phyloP scores from a whole-genome alignment of 92 coral and sea anemone species.

The Zoanthus sociatus region DNA sequence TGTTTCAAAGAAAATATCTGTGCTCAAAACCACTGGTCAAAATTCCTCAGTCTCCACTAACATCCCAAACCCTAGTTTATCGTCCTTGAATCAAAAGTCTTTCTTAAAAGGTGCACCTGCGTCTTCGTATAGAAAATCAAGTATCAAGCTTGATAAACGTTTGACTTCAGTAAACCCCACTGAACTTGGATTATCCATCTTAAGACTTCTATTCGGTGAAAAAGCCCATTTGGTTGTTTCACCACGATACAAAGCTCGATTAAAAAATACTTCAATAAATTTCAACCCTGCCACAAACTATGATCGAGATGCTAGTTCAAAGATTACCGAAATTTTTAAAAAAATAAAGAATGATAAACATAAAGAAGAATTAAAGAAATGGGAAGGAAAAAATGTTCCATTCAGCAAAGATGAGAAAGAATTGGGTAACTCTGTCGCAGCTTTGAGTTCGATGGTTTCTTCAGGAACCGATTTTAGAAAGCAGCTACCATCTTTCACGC shows the following conservation, averaged over 20 bases:
- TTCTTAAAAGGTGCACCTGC: background rate
- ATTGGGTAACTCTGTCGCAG: slow-evolving; percentile 21
- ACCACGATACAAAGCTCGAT: slow-evolving; percentile 55
- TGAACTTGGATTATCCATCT: slow-evolving; percentile 85
- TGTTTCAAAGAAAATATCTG: background rate
- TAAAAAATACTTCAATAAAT: slow-evolving; percentile 36
- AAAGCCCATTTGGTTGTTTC: slow-evolving; percentile 83
- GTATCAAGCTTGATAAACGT: slow-evolving; percentile 30
- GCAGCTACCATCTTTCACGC: slow-evolving; percentile 19
- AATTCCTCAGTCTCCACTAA: background rate
- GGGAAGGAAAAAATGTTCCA: background rate
- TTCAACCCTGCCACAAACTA: background rate
- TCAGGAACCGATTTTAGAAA: background rate
- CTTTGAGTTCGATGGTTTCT: slow-evolving; percentile 9
- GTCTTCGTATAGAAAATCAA: slow-evolving; percentile 24
- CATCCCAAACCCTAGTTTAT: background rate
- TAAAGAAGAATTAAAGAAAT: background rate
- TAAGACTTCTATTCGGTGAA: slow-evolving; percentile 87
- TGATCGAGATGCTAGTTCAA: background rate
- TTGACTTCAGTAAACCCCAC: slow-evolving; percentile 84
- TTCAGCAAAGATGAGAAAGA: slow-evolving; percentile 16
- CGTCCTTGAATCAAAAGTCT: slow-evolving; percentile 20
- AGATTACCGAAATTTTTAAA: background rate
- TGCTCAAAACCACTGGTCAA: background rate
- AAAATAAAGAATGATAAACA: background rate